Percentiles rank a stretch among this genome's conserved stretches.
These are phyloP conservation scores for Chelon labrosus DNA, from an alignment of 2,797 vertebrate genomes.

Conservation along the genomic window DNA sequence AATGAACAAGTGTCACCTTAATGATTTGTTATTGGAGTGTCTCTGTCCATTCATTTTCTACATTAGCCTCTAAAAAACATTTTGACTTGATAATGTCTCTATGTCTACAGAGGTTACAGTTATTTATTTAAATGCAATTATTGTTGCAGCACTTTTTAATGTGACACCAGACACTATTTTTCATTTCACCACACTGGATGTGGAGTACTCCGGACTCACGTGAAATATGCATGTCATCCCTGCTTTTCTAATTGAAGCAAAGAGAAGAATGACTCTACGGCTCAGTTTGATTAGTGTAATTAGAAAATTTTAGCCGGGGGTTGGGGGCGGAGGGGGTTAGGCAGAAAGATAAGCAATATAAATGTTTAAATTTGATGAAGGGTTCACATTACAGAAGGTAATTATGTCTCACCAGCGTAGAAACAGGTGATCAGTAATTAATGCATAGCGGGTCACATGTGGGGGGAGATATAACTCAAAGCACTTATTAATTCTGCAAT, in stretches of 20 bases:
- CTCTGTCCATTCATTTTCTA: too few species aligned
- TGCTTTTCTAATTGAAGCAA: slow-evolving; percentile 71
- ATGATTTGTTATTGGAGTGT: too few species aligned
- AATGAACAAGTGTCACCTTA: too few species aligned
- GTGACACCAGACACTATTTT: slow-evolving; percentile 20
- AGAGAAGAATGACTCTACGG: slow-evolving; percentile 69
- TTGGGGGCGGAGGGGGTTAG: slow-evolving; percentile 54
- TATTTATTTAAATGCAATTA: neutral
- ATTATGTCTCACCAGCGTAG: slow-evolving; percentile 77
- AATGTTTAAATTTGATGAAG: slow-evolving; percentile 86
- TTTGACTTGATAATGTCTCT: too few species aligned
- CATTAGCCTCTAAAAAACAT: too few species aligned
- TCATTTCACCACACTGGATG: slow-evolving; percentile 16
- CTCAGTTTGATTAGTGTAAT: slow-evolving; percentile 80
- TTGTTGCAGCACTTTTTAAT: neutral
- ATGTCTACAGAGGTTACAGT: too few species aligned
- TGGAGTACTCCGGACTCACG: slow-evolving; percentile 43
- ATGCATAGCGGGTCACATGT: slow-evolving; percentile 73
- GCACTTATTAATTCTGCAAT: slow-evolving; percentile 74
- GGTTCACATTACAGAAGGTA: slow-evolving; percentile 82
- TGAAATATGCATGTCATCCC: slow-evolving; percentile 66
- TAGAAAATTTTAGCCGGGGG: slow-evolving; percentile 71
- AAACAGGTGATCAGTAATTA: slow-evolving; percentile 83
- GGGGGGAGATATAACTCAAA: slow-evolving; percentile 67
- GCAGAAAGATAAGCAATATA: slow-evolving; percentile 83